A percentile compares a stretch with the other conserved stretches of the same genome.
Conservation (phyloP, 2,797 vertebrate species). For the Mormyrus proboscirostris region DNA sequence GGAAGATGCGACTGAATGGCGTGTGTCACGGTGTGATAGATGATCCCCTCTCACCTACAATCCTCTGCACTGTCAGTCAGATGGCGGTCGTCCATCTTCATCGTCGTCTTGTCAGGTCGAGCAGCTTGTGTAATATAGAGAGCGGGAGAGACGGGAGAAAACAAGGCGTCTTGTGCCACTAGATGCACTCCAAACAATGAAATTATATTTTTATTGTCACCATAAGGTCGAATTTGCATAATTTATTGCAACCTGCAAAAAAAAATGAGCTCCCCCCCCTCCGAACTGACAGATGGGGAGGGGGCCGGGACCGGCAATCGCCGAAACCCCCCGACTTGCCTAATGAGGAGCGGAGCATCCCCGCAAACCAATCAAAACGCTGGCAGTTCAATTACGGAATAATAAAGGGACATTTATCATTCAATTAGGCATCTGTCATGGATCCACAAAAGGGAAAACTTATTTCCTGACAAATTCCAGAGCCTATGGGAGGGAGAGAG, state of each 20-base stretch:
- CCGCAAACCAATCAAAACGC: slow-evolving; percentile 76
- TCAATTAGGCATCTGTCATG: slow-evolving; percentile 98
- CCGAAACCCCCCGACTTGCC: slow-evolving; percentile 48
- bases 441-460: slow-evolving; percentile 79
- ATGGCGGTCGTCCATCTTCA: slow-evolving; percentile 97
- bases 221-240: slow-evolving; percentile 71
- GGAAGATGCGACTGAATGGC: slow-evolving; percentile 75
- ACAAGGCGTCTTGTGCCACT: neutral
- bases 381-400: slow-evolving; percentile 87
- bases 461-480: slow-evolving; percentile 27
- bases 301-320: slow-evolving; percentile 69
- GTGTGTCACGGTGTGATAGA: slow-evolving; percentile 98
- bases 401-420: slow-evolving; percentile 89
- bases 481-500: neutral
- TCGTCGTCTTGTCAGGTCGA: slow-evolving; percentile 83
- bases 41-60: slow-evolving; percentile 90
- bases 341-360: slow-evolving; percentile 51
- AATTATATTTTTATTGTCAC: slow-evolving; percentile 61
- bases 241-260: slow-evolving; percentile 76
- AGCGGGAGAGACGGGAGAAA: neutral
- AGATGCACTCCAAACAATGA: slow-evolving; percentile 32
- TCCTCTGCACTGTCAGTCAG: slow-evolving; percentile 94
- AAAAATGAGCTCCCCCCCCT: neutral
- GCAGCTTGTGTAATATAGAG: slow-evolving; percentile 35
- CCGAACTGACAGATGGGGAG: slow-evolving; percentile 86